phyloP scores from a whole-genome alignment of 1,140 invertebrate species.

The Xylocopa sonorina region DNA sequence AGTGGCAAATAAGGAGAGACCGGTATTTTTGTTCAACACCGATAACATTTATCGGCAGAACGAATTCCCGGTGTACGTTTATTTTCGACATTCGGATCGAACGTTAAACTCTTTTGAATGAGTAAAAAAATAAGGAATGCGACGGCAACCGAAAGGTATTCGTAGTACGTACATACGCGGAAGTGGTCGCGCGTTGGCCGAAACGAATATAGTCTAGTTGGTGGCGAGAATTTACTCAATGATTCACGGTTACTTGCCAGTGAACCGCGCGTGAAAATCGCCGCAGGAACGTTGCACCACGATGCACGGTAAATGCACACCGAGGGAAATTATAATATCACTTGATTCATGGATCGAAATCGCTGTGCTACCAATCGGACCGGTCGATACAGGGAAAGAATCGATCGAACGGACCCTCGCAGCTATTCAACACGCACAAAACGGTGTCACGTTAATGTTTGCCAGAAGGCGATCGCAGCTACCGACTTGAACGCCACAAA shows the following conservation, averaged over 20 bases:
- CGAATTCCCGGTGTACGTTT: background rate
- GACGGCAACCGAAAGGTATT: slow-evolving; percentile 43
- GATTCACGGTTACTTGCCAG: slow-evolving; percentile 54
- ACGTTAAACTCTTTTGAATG: background rate
- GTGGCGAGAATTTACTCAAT: slow-evolving; percentile 32
- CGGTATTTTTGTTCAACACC: background rate
- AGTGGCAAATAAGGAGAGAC: background rate
- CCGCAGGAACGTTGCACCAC: slow-evolving; percentile 30
- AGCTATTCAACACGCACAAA: slow-evolving; percentile 66
- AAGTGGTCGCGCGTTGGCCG: slow-evolving; percentile 40
- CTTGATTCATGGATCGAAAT: slow-evolving; percentile 41
- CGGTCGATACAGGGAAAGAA: slow-evolving; percentile 38
- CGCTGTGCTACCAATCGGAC: slow-evolving; percentile 1
- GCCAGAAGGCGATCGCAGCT: slow-evolving; percentile 76
- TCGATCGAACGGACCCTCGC: slow-evolving; percentile 34
- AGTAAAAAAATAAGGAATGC: slow-evolving; percentile 11
- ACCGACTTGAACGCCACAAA: slow-evolving; percentile 70
- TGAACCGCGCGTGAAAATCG: slow-evolving; percentile 21
- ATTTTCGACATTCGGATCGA: background rate
- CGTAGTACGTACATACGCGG: slow-evolving; percentile 57
- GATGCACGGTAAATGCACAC: slow-evolving; percentile 42
- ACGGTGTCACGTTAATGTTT: slow-evolving; percentile 80
- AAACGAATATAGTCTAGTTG: slow-evolving; percentile 43
- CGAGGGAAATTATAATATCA: slow-evolving; percentile 38
- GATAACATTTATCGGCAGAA: too few relatives aligned